Conservation (phyloP, 2,113 vertebrate species). For the Anguilla rostrata region DNA sequence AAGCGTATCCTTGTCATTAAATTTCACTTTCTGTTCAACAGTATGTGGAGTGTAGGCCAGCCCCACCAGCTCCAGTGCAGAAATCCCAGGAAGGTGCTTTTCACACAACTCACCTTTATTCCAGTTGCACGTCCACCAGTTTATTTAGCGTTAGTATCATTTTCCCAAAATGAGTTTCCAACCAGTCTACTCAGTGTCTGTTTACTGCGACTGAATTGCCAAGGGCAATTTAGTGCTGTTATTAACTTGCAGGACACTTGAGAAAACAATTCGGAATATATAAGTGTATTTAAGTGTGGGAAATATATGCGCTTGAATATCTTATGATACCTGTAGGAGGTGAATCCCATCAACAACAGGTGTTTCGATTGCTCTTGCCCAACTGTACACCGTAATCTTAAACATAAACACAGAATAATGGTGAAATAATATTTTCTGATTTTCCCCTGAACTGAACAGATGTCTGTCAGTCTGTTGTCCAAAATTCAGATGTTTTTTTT, state of each 20-base stretch:
- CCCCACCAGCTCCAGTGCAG: constrained; percentile 32
- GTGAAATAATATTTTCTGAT: neutral
- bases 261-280: neutral
- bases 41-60: constrained; percentile 29
- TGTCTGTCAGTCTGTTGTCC: neutral
- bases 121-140: neutral
- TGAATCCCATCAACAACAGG: neutral
- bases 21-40: neutral
- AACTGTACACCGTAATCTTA: neutral
- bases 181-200: neutral
- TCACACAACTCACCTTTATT: neutral
- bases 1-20: neutral
- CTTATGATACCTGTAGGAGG: neutral
- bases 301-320: neutral
- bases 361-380: neutral
- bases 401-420: neutral
- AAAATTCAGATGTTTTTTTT: neutral
- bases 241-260: neutral
- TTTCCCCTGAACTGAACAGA: neutral
- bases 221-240: neutral
- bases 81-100: constrained; percentile 16
- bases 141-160: neutral
- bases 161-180: constrained; percentile 23
- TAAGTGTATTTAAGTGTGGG: neutral
- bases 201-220: neutral